These are phyloP conservation scores for Pyrochroa serraticornis DNA, from an alignment of 2,888 invertebrate species.

Conservation along the genomic window DNA sequence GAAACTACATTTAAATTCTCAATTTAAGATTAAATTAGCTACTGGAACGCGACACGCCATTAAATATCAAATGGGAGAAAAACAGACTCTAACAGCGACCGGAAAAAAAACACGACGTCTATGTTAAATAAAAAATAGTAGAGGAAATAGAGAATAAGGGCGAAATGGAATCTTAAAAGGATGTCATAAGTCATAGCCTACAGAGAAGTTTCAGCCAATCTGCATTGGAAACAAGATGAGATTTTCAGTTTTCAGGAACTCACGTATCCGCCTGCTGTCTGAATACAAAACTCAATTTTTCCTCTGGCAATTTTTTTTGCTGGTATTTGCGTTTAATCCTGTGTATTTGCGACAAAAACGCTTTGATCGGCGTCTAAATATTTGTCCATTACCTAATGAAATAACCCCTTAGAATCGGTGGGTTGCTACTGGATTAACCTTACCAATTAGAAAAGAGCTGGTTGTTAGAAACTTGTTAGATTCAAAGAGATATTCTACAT, in stretches of 20 bases:
- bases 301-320: background rate
- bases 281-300: constrained; percentile 9
- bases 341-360: background rate
- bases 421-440: background rate
- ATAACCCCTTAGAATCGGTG: background rate
- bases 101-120: background rate
- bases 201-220: constrained; percentile 8
- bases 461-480: background rate
- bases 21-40: background rate
- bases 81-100: background rate
- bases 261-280: background rate
- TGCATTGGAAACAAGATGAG: constrained; percentile 13
- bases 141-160: background rate
- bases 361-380: background rate
- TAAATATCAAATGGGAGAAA: background rate
- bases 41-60: background rate
- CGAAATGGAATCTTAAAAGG: constrained; percentile 7
- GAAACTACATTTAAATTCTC: background rate
- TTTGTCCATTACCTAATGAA: constrained; percentile 1
- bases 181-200: constrained; percentile 9
- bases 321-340: background rate
- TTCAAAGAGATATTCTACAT: background rate
- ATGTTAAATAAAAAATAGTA: background rate
- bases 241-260: constrained; percentile 4
- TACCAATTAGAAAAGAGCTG: background rate